Base-by-base conservation (phyloP, 1,140 invertebrate species). In the Brachionus calyciflorus region DNA sequence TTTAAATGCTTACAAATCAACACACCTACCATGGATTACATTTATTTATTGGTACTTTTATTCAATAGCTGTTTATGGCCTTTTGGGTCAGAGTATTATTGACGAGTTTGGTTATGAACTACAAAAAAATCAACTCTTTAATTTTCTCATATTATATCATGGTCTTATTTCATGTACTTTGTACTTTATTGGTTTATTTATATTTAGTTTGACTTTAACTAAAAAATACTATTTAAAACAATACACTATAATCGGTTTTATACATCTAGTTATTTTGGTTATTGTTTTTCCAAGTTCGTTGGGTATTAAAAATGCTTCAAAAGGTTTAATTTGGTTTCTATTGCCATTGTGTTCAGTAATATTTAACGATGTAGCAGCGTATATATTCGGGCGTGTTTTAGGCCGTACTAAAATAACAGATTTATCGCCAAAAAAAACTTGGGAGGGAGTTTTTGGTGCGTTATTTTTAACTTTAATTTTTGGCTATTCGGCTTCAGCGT, bases 41-140 rank as follows among this genome's bases (percentile, higher is more conserved):
- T 96, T 94, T 76, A 88, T 99, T 0, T 98, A 94, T 7, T 99
- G 97, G 96, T 99, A 98, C 85, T 99, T 99, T 85, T 88, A 99
- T 33, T 88, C 98, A 70, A 92, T 95, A 24, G 97, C 94, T 48
- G 98, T 99, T 87, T 99, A 99, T 85, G 99, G 98, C 87, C 95
- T 99, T 83, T 97, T 96, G 85, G 95, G 94, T 55, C 94, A 97
- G 87, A 94, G 93, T 85, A 87, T 97, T 51, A 93, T 96, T 78
- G 93, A 95, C 80, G 95, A 95, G 84, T 96, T 94, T 87, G 92
- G 91, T 12, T n/a, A 98, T 9, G 89, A 96, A n/a, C 91, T 96
- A 24, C 93, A 92, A 85, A 89, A 91, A 85, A 92, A 98, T 94
- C 92, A 97, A 83, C 93, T 96, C 81, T 87, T 98, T 49, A 89